Base-by-base conservation (phyloP, 2,888 invertebrate genomes). In the Phengaris alcon region DNA sequence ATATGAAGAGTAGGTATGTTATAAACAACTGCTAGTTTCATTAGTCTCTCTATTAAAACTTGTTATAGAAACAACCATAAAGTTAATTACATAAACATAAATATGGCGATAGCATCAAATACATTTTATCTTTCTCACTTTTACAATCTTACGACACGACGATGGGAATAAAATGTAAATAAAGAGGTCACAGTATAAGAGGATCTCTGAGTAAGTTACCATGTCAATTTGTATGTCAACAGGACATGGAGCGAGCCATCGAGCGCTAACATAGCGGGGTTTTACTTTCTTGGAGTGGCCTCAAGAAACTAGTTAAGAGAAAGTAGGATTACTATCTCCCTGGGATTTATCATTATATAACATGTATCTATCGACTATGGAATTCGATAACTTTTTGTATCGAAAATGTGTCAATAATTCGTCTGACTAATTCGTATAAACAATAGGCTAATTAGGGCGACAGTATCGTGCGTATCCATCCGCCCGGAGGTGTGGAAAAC, bases 241-340 rank as follows among this genome's bases (percentile, higher is more conserved):
- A 91, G 93, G 92, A 91, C 91, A 89, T 90, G 85, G 86, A 89
- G 88, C 88, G 77, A 81, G 78, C 77, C 79, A 77, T 81, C 82
- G 87, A 88, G 88, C 88, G 87, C 87, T 83, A 86, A 88, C 90
- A 88, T 90, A 90, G 91, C 90, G 90, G 91, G 88, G 91, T 93
- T 93, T 93, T 93, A 93, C 93, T 93, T 93, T 93, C 93, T 90
- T 90, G 85, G 86, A 87, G 87, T 89, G 88, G 90, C 91, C 90
- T 87, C 88, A 88, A 90, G 88, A 91, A 91, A 91, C 90, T 89
- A 91, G 91, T 91, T 90, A 88, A 90, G 93, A 91, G 92, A 93
- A 93, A 93, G 91, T 93, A 90, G 91, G 90, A 89, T 90, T 87
- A 87, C 88, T 87, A 88, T 89, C 87, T 88, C 87, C 85, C 83